Conservation (phyloP, 1,140 invertebrate genomes). For the Zaprionus ornatus region DNA sequence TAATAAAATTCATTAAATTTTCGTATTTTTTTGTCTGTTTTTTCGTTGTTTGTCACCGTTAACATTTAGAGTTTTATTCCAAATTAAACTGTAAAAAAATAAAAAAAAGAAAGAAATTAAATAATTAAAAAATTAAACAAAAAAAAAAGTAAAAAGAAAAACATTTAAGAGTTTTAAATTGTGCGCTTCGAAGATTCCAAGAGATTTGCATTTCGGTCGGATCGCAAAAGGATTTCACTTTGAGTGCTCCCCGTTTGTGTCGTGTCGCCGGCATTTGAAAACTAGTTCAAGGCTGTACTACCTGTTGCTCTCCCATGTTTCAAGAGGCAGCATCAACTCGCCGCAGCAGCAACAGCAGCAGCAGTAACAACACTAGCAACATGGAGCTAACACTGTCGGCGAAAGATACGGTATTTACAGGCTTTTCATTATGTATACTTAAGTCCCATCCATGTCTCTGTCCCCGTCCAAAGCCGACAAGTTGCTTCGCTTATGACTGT, state of each 20-base stretch:
- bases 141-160: not conserved
- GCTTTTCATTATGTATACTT: slow-evolving; percentile 63
- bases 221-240: slow-evolving; percentile 70
- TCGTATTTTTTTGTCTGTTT: not conserved
- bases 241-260: slow-evolving; percentile 32
- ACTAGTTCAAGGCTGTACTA: slow-evolving; percentile 75
- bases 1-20: slow-evolving; percentile 34
- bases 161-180: slow-evolving; percentile 8
- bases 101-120: not conserved
- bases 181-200: slow-evolving; percentile 12
- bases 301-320: slow-evolving; percentile 39
- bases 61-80: not conserved
- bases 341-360: not conserved
- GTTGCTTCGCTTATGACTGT: slow-evolving; percentile 16
- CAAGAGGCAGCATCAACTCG: slow-evolving; percentile 1
- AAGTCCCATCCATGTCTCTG: slow-evolving; percentile 19
- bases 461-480: slow-evolving; percentile 17
- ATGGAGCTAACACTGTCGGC: slow-evolving; percentile 73
- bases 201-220: slow-evolving; percentile 6
- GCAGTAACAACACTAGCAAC: slow-evolving; percentile 19
- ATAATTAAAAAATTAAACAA: not conserved
- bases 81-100: slow-evolving; percentile 32
- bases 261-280: slow-evolving; percentile 46
- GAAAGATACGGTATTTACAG: slow-evolving; percentile 77
- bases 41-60: not conserved